phyloP scores from a whole-genome alignment of 2,113 vertebrate genomes.

The Emydocephalus ijimae region DNA sequence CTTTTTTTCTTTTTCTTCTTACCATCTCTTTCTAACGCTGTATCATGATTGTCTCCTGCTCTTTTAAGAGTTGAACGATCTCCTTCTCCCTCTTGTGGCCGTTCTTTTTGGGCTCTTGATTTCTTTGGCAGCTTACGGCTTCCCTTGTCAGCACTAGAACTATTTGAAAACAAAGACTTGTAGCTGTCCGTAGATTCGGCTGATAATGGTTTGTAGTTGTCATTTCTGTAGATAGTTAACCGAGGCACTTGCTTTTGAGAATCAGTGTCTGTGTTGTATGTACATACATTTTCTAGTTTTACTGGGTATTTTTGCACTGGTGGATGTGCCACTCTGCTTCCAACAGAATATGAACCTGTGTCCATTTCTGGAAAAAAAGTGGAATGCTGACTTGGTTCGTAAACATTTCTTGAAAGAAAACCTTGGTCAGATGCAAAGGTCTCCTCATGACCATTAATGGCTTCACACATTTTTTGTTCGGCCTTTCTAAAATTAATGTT shows the following conservation, averaged over 20 bases:
- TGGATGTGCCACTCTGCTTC: conserved; percentile 9
- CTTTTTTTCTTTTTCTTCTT: conserved; percentile 43
- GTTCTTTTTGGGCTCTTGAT: conserved; percentile 36
- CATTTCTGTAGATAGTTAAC: conserved; percentile 26
- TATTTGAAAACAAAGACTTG: conserved; percentile 45
- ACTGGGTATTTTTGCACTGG: conserved; percentile 29
- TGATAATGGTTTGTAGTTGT: conserved; percentile 46
- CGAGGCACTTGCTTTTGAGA: conserved; percentile 38
- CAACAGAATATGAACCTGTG: conserved; percentile 27
- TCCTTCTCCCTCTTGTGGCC: conserved; percentile 39
- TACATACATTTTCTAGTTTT: conserved; percentile 25
- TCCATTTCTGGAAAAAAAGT: conserved; percentile 27
- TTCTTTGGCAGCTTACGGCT: conserved; percentile 47
- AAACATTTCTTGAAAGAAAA: background rate
- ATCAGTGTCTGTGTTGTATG: conserved; percentile 19
- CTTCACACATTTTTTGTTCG: conserved; percentile 44
- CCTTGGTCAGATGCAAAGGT: conserved; percentile 31
- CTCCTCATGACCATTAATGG: background rate
- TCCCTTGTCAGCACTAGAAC: conserved; percentile 40
- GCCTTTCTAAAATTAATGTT: conserved; percentile 62
- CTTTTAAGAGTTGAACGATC: conserved; percentile 48
- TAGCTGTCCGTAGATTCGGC: conserved; percentile 51
- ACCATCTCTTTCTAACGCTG: conserved; percentile 44
- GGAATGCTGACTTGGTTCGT: conserved; percentile 39
- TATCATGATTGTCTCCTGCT: conserved; percentile 38